These are phyloP conservation scores for Orestias chungarensis DNA, from an alignment of 2,797 vertebrate species.

Conservation along the genomic window DNA sequence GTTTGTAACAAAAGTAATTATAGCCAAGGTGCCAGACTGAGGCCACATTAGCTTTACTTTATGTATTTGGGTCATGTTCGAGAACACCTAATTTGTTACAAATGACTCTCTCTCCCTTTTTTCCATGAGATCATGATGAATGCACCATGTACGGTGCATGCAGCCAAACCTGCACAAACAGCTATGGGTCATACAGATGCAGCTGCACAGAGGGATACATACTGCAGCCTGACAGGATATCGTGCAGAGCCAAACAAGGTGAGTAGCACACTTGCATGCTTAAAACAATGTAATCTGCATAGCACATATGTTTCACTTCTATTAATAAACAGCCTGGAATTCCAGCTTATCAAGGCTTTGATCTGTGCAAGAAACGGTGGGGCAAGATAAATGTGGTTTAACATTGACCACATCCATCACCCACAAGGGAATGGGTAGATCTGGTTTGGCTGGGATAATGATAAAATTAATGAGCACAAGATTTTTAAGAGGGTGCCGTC, in stretches of 20 bases:
- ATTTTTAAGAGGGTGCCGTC: slow-evolving; percentile 72
- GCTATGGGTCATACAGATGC: slow-evolving; percentile 91
- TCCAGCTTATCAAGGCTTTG: slow-evolving; percentile 36
- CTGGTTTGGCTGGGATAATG: slow-evolving; percentile 74
- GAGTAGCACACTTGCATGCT: slow-evolving; percentile 67
- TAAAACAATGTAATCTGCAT: slow-evolving; percentile 58
- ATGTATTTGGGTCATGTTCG: slow-evolving; percentile 86
- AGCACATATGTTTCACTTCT: slow-evolving; percentile 51
- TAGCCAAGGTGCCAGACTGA: slow-evolving; percentile 65
- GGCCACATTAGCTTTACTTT: slow-evolving; percentile 79
- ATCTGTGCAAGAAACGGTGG: slow-evolving; percentile 27
- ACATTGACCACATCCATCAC: slow-evolving; percentile 73
- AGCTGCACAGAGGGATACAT: slow-evolving; percentile 93
- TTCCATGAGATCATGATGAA: slow-evolving; percentile 92
- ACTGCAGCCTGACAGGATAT: slow-evolving; percentile 89
- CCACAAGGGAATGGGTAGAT: slow-evolving; percentile 57
- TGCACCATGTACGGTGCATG: slow-evolving; percentile 90
- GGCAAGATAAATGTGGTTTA: slow-evolving; percentile 70
- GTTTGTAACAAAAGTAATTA: slow-evolving; percentile 73
- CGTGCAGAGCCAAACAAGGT: slow-evolving; percentile 95
- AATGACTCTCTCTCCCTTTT: slow-evolving; percentile 69
- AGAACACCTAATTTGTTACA: slow-evolving; percentile 80
- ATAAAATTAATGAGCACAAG: slow-evolving; percentile 78
- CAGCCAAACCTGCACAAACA: slow-evolving; percentile 93
- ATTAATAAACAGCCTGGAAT: slow-evolving; percentile 62